phyloP scores from a whole-genome alignment of 2,797 vertebrate genomes.

The Salmo trutta region DNA sequence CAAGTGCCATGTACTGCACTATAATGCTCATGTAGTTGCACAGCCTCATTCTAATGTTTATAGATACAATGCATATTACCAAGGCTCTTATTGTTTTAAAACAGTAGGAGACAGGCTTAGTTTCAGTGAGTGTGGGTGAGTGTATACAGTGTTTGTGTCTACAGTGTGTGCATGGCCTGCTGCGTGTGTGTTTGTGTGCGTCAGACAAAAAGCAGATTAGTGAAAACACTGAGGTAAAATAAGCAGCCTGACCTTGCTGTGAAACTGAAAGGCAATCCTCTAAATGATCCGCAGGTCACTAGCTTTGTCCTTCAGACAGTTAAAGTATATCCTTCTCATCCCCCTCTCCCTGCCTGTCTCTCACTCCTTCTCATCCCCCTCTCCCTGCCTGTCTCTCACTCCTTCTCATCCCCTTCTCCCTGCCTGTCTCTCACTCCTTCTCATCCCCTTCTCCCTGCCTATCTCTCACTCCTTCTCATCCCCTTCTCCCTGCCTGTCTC shows the following conservation, averaged over 20 bases:
- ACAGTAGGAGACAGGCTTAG: conserved; percentile 63
- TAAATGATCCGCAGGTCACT: conserved; percentile 81
- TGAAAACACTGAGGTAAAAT: conserved; percentile 81
- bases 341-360: conserved; percentile 35
- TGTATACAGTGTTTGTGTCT: conserved; percentile 24
- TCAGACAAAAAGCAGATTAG: conserved; percentile 81
- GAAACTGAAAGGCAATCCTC: conserved; percentile 83
- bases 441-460: background rate
- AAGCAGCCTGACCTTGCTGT: conserved; percentile 83
- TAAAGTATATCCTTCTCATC: conserved; percentile 79
- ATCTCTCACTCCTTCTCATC: conserved; percentile 43
- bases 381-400: background rate
- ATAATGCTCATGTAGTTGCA: conserved; percentile 58
- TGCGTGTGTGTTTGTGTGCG: conserved; percentile 68
- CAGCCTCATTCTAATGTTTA: conserved; percentile 70
- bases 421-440: background rate
- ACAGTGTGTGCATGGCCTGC: conserved; percentile 35
- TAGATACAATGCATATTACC: conserved; percentile 72
- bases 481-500: background rate
- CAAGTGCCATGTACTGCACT: conserved; percentile 50
- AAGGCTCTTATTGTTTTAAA: conserved; percentile 69
- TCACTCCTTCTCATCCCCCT: conserved; percentile 3
- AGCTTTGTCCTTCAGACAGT: conserved; percentile 83
- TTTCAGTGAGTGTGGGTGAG: conserved; percentile 38
- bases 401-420: background rate